phyloP scores from a whole-genome alignment of 2,797 vertebrate species.

The Nyctibius grandis region DNA sequence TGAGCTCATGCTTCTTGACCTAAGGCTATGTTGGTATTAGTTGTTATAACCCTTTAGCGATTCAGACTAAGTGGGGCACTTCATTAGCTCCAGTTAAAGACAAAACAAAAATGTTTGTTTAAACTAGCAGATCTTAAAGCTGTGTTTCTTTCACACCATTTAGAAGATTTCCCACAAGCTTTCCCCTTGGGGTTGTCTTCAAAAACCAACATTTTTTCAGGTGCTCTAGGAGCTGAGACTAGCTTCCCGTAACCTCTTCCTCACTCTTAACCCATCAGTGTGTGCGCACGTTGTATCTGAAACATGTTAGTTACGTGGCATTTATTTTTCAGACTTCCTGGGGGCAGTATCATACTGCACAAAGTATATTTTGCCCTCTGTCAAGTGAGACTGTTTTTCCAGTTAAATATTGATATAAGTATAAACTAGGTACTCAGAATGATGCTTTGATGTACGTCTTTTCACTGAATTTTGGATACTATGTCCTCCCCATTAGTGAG shows the following conservation, averaged over 20 bases:
- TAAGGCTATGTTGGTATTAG: slow-evolving; percentile 58
- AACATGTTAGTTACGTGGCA: background rate
- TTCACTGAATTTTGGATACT: background rate
- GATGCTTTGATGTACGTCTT: background rate
- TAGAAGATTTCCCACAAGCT: slow-evolving; percentile 45
- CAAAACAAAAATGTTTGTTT: slow-evolving; percentile 66
- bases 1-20: slow-evolving; percentile 53
- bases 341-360: background rate
- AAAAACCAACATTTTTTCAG: slow-evolving; percentile 56
- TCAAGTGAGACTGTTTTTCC: background rate
- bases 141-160: slow-evolving; percentile 49
- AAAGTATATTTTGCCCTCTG: background rate
- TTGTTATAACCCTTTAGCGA: slow-evolving; percentile 58
- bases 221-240: background rate
- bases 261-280: background rate
- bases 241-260: background rate
- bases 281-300: background rate
- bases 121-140: slow-evolving; percentile 46
- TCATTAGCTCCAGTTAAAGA: slow-evolving; percentile 62
- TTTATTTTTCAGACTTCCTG: slow-evolving; percentile 9
- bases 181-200: slow-evolving; percentile 35
- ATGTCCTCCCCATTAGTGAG: background rate
- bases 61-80: slow-evolving; percentile 54
- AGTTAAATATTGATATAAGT: background rate
- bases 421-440: background rate